phyloP scores from a whole-genome alignment of 2,797 vertebrate genomes.

The Arrhamphus sclerolepis region DNA sequence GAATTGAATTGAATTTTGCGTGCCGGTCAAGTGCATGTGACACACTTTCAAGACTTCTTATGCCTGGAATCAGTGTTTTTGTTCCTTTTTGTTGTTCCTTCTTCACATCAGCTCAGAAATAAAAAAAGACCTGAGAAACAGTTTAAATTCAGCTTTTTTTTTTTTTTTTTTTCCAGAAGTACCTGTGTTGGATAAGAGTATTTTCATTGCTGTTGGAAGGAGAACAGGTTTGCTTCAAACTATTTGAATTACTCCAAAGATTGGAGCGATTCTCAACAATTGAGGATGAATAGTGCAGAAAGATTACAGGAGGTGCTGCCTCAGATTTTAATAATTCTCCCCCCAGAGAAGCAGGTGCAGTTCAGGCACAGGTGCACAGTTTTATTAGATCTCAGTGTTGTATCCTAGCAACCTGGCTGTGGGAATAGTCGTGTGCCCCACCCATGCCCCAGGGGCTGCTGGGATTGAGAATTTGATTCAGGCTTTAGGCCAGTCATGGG shows the following conservation, averaged over 20 bases:
- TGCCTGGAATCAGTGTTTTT: slow-evolving; percentile 58
- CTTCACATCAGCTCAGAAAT: slow-evolving; percentile 32
- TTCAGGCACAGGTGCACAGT: slow-evolving; percentile 66
- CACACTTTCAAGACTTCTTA: slow-evolving; percentile 51
- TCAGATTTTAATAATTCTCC: slow-evolving; percentile 62
- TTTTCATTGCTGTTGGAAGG: slow-evolving; percentile 18
- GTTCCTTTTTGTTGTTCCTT: not conserved
- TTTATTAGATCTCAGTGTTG: slow-evolving; percentile 64
- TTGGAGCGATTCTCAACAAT: slow-evolving; percentile 41
- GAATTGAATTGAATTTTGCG: too few species aligned
- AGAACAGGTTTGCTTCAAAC: slow-evolving; percentile 28
- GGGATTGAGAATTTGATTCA: slow-evolving; percentile 71
- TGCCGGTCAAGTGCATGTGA: slow-evolving; percentile 25
- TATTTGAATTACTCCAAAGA: slow-evolving; percentile 42
- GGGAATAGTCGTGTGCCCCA: slow-evolving; percentile 57
- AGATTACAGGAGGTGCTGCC: slow-evolving; percentile 55
- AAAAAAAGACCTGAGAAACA: slow-evolving; percentile 47
- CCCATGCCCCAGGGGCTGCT: slow-evolving; percentile 58
- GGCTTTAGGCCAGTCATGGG: slow-evolving; percentile 53
- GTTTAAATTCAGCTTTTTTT: slow-evolving; percentile 32
- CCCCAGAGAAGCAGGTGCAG: slow-evolving; percentile 66
- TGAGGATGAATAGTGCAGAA: slow-evolving; percentile 33
- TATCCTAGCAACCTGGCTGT: slow-evolving; percentile 71
- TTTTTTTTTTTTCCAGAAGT: slow-evolving; percentile 50
- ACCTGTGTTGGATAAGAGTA: slow-evolving; percentile 20